phyloP scores from a whole-genome alignment of 2,797 vertebrate species.

The Rousettus madagascariensis region DNA sequence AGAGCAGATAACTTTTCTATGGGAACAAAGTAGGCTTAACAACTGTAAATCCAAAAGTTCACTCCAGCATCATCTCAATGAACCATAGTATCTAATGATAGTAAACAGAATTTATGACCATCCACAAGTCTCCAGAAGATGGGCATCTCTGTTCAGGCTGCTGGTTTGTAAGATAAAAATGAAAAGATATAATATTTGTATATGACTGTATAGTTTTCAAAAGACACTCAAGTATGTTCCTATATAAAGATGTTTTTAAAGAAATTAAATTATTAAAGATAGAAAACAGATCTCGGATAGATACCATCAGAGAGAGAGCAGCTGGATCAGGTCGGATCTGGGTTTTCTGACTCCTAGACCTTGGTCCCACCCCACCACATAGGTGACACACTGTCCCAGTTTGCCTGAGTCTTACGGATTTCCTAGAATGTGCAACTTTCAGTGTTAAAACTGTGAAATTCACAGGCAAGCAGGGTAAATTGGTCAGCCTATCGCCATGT shows the following conservation, averaged over 20 bases:
- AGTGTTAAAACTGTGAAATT: not conserved
- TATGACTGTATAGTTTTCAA: not conserved
- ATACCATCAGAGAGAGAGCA: not conserved
- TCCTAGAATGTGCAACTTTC: not conserved
- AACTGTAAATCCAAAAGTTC: not conserved
- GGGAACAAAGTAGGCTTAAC: not conserved
- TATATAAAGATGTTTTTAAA: not conserved
- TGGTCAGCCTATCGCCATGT: not conserved
- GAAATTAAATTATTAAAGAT: not conserved
- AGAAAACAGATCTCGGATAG: not conserved
- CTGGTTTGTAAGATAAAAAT: constrained; percentile 1
- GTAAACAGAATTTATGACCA: not conserved
- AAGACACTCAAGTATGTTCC: not conserved
- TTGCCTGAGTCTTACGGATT: not conserved
- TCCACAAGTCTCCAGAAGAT: not conserved
- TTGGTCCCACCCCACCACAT: not conserved
- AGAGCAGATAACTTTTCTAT: not conserved
- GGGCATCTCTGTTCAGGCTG: not conserved
- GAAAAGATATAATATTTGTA: not conserved
- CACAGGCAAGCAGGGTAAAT: not conserved
- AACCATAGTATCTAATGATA: not conserved
- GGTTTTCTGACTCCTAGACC: not conserved
- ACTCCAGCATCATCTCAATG: not conserved
- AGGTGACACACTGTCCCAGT: not conserved
- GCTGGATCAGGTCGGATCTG: not conserved